Percentiles rank a stretch among this genome's conserved stretches.
Conservation (phyloP, 2,888 invertebrate genomes). For the Lordiphosa fenestrarum region DNA sequence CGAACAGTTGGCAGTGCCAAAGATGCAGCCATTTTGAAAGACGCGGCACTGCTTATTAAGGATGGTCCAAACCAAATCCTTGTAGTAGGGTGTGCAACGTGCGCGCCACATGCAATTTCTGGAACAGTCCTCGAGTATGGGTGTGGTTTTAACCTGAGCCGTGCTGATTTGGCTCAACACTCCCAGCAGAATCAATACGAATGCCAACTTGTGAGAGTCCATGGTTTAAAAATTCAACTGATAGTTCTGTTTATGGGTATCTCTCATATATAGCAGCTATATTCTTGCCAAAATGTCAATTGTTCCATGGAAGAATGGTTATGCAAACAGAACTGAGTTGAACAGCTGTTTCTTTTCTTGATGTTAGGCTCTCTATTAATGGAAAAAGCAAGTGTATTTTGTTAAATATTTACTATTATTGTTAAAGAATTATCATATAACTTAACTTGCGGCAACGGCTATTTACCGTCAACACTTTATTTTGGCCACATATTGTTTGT, state of each 20-base stretch:
- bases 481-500: no score
- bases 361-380: no score
- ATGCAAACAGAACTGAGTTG: slow-evolving; percentile 1
- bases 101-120: slow-evolving; percentile 5
- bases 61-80: slow-evolving; percentile 34
- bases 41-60: slow-evolving; percentile 31
- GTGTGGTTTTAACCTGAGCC: no score
- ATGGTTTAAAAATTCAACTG: slow-evolving; percentile 5
- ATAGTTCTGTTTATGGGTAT: not conserved
- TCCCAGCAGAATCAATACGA: slow-evolving; percentile 2
- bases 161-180: not conserved
- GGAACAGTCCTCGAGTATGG: slow-evolving; percentile 17
- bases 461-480: not conserved
- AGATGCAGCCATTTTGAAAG: slow-evolving; percentile 48
- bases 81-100: slow-evolving; percentile 36
- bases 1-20: slow-evolving; percentile 34
- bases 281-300: not conserved
- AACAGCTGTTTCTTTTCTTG: slow-evolving; percentile 4
- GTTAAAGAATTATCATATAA: not conserved
- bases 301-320: not conserved
- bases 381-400: not conserved
- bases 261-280: slow-evolving; percentile 7
- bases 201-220: slow-evolving; percentile 2
- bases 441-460: not conserved
- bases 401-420: not conserved